Percentiles rank a stretch among this genome's conserved stretches.
Conservation (phyloP, 2,888 invertebrate species). For the Tanytarsus gracilentus region DNA sequence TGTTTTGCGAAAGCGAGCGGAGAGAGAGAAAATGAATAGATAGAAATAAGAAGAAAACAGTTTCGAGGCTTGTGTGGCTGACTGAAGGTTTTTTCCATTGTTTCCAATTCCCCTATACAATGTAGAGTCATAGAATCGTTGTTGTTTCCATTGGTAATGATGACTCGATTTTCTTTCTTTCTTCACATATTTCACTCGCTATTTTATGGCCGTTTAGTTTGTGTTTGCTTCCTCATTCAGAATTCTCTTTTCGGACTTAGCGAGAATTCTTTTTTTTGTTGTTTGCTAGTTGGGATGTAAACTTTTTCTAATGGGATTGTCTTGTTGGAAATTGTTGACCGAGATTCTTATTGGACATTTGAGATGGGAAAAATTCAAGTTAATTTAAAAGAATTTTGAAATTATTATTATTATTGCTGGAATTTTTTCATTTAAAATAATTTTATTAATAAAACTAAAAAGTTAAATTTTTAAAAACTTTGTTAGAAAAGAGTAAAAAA, state of each 20-base stretch:
- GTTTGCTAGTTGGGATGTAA: slow-evolving; percentile 15
- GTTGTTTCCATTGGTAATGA: slow-evolving; percentile 15
- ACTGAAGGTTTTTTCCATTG: not conserved
- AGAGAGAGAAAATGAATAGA: not conserved
- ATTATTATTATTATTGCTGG: not conserved
- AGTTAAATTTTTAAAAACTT: too few species aligned
- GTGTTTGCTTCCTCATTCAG: slow-evolving; percentile 14
- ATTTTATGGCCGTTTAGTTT: slow-evolving; percentile 21
- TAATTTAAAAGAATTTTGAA: too few species aligned
- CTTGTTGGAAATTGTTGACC: not conserved
- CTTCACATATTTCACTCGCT: slow-evolving; percentile 23
- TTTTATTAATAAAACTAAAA: too few species aligned
- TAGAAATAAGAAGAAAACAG: not conserved
- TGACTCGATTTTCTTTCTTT: slow-evolving; percentile 20
- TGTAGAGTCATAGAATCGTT: too few species aligned
- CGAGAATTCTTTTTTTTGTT: slow-evolving; percentile 16
- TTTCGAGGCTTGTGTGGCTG: not conserved
- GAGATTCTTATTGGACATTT: not conserved
- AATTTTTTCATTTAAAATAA: too few species aligned
- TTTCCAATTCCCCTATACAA: not conserved
- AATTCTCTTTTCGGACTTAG: not conserved
- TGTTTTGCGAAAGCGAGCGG: not conserved
- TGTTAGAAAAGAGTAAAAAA: too few species aligned
- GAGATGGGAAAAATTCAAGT: too few species aligned
- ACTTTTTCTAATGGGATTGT: too few species aligned